Conservation (phyloP, 2,113 vertebrate species). For the Zosterops hypoxanthus region DNA sequence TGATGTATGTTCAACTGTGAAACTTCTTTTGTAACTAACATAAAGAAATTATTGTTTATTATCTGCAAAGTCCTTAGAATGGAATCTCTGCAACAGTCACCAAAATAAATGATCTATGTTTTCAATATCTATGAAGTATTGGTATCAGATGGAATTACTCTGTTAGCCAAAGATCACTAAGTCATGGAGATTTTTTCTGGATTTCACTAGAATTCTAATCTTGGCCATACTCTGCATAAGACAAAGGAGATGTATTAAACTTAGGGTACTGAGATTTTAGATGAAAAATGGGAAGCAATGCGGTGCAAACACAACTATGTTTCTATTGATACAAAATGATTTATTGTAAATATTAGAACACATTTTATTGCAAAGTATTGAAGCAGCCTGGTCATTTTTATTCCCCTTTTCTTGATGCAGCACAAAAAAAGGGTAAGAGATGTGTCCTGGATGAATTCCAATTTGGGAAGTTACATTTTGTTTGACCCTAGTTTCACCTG, state of each 20-base stretch:
- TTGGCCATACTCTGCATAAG: not conserved
- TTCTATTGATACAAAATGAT: not conserved
- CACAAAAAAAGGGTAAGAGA: not conserved
- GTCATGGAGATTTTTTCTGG: not conserved
- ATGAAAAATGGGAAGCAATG: not conserved
- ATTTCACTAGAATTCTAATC: not conserved
- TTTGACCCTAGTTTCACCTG: conserved; percentile 1
- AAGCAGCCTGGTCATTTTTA: not conserved
- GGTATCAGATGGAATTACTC: conserved; percentile 5
- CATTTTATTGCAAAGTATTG: not conserved
- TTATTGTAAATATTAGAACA: not conserved
- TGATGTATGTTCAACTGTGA: conserved; percentile 20
- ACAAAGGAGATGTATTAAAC: not conserved
- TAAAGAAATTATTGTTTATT: conserved; percentile 43
- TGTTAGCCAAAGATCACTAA: not conserved
- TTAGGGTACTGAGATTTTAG: not conserved
- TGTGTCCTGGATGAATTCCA: not conserved
- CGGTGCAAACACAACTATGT: not conserved
- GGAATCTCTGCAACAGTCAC: not conserved
- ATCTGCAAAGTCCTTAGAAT: conserved; percentile 4
- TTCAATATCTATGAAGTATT: conserved; percentile 22
- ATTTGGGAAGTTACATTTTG: not conserved
- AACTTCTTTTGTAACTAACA: conserved; percentile 28
- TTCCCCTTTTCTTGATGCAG: not conserved
- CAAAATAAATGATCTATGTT: conserved; percentile 24